Conservation (phyloP, 2,797 vertebrate genomes). For the Gymnodraco acuticeps region DNA sequence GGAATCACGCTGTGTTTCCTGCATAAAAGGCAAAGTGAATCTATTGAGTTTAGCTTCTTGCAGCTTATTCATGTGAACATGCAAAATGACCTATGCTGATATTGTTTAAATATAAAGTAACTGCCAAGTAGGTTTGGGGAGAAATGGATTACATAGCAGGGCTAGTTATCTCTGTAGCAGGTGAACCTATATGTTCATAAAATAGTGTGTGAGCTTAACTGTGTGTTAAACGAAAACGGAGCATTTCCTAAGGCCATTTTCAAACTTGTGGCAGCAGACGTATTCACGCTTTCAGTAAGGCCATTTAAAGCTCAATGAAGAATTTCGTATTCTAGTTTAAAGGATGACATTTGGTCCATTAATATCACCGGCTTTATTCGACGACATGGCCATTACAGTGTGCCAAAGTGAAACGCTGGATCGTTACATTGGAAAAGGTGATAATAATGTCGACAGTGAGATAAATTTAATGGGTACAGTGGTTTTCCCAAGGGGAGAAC, state of each 20-base stretch:
- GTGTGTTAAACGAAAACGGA: too few species aligned
- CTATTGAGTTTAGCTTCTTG: slow-evolving; percentile 32
- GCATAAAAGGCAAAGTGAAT: slow-evolving; percentile 46
- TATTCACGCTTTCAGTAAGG: not conserved
- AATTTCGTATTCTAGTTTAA: not conserved
- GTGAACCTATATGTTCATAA: too few species aligned
- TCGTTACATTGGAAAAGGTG: slow-evolving; percentile 54
- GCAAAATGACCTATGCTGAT: not conserved
- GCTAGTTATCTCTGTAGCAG: too few species aligned
- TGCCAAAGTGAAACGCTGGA: slow-evolving; percentile 39
- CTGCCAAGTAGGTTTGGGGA: slow-evolving; percentile 8
- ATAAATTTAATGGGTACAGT: slow-evolving; percentile 58
- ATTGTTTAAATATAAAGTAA: slow-evolving; percentile 13
- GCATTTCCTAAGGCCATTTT: not conserved
- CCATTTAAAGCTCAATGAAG: not conserved
- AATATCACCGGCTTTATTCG: slow-evolving; percentile 6
- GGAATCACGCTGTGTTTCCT: slow-evolving; percentile 60
- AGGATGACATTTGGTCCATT: slow-evolving; percentile 27
- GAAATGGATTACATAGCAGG: too few species aligned
- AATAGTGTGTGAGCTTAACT: too few species aligned
- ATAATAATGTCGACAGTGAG: slow-evolving; percentile 54
- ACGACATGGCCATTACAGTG: slow-evolving; percentile 23
- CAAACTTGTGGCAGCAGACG: not conserved
- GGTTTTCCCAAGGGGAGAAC: slow-evolving; percentile 50
- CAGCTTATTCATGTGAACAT: slow-evolving; percentile 22